Percentiles rank a stretch among this genome's conserved stretches.
Evolutionary conservation across 2,888 invertebrate genomes (phyloP).

Genomic region (Oscheius onirici): DNA sequence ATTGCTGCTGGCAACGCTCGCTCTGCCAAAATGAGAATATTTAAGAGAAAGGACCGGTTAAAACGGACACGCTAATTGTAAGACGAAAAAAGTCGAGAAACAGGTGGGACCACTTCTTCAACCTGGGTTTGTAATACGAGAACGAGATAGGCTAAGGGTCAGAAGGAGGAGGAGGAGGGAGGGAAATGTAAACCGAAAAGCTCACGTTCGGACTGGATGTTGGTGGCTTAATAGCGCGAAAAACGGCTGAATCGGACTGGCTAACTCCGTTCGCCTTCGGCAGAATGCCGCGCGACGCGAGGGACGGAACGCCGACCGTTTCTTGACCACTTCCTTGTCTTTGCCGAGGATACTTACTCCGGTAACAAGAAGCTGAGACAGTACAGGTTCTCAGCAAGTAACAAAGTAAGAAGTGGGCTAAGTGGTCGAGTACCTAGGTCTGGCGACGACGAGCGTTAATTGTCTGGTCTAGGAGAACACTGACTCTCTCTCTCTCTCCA

Average conservation of each 20-base stretch:
- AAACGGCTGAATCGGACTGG: constrained; percentile 31
- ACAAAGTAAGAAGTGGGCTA: constrained; percentile 28
- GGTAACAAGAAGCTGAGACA: background rate
- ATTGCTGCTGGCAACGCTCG: constrained; percentile 1
- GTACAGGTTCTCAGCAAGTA: background rate
- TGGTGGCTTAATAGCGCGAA: constrained; percentile 32
- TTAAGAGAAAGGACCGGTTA: background rate
- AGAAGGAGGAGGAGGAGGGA: background rate
- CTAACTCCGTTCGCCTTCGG: constrained; percentile 33
- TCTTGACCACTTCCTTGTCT: background rate
- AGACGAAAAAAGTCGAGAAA: constrained; percentile 31
- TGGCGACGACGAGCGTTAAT: background rate
- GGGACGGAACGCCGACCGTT: background rate
- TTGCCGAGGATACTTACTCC: background rate
- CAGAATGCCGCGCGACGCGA: constrained; percentile 6
- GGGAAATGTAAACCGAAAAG: constrained; percentile 33
- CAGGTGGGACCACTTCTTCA: constrained; percentile 17
- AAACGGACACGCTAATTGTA: constrained; percentile 8
- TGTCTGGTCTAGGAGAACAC: background rate
- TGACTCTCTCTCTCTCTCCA: too few relatives aligned
- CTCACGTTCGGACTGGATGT: constrained; percentile 31
- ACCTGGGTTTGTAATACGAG: background rate
- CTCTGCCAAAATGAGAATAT: background rate
- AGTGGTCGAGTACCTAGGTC: constrained; percentile 14
- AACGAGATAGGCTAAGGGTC: background rate